Evolutionary conservation across 23 tunicate species (phyloP).

Genomic region (Clavelina lepadiformis): DNA sequence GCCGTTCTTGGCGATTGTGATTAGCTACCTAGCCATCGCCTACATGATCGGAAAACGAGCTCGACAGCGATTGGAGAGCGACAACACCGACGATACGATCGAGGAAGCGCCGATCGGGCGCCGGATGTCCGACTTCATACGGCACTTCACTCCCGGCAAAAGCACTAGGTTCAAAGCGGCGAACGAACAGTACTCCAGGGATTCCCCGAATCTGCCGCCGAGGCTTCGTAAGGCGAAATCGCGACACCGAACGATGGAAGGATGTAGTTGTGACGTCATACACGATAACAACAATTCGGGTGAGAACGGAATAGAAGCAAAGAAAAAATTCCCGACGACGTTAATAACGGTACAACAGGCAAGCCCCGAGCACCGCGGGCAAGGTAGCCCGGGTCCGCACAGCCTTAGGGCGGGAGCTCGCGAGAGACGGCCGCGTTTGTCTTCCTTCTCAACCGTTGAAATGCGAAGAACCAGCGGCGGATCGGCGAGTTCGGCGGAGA

Average conservation of each 20-base stretch:
- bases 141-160: conserved; percentile 38
- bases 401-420: not conserved
- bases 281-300: not conserved
- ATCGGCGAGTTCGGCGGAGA: conserved; percentile 91
- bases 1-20: conserved; percentile 57
- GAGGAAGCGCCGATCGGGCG: conserved; percentile 18
- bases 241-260: not conserved
- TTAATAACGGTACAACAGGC: not conserved
- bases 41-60: conserved; percentile 70
- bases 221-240: not conserved
- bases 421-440: conserved; percentile 17
- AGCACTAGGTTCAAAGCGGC: too few relatives aligned
- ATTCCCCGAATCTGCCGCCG: conserved; percentile 11
- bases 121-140: conserved; percentile 78
- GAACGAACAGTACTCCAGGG: conserved; percentile 5
- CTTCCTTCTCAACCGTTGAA: conserved; percentile 15
- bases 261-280: not conserved
- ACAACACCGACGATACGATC: conserved; percentile 8
- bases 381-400: not conserved
- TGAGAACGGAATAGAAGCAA: not conserved
- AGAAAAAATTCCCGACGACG: not conserved
- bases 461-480: conserved; percentile 82
- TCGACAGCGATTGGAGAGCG: conserved; percentile 31
- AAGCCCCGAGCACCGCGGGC: not conserved
- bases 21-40: conserved; percentile 66